A percentile compares a stretch with the other conserved stretches of the same genome.
Conservation (phyloP, 2,888 invertebrate species). For the Noctua janthe region DNA sequence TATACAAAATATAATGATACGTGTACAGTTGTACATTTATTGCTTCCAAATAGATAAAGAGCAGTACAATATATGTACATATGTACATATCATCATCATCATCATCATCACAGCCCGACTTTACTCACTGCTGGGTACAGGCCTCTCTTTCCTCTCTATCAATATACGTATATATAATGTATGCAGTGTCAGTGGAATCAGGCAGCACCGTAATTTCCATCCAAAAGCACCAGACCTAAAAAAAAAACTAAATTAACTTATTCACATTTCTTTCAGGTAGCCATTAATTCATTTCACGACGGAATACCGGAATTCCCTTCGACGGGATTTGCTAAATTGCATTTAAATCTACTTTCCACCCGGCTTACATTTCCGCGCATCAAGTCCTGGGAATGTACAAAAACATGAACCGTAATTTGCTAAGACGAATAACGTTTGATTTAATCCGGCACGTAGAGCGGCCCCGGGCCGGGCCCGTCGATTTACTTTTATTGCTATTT, state of each 20-base stretch:
- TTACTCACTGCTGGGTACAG: no score
- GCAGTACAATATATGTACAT: not conserved
- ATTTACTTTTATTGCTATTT: slow-evolving; percentile 90
- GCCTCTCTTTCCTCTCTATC: no score
- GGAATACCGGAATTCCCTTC: slow-evolving; percentile 70
- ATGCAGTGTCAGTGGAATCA: not conserved
- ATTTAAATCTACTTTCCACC: slow-evolving; percentile 80
- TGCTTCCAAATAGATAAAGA: not conserved
- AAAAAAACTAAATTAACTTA: slow-evolving; percentile 38
- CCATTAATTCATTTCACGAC: slow-evolving; percentile 50
- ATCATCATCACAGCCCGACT: no score
- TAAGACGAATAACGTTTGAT: slow-evolving; percentile 90
- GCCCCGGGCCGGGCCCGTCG: slow-evolving; percentile 81
- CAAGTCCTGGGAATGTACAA: slow-evolving; percentile 82
- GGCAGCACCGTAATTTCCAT: not conserved
- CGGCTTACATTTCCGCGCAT: slow-evolving; percentile 81
- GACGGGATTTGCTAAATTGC: slow-evolving; percentile 77
- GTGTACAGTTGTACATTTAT: not conserved
- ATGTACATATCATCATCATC: no score
- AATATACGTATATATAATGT: not conserved
- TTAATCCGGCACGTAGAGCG: slow-evolving; percentile 87
- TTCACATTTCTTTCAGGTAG: slow-evolving; percentile 40
- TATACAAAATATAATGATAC: not conserved
- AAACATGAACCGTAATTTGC: slow-evolving; percentile 88
- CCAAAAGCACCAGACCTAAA: slow-evolving; percentile 28